Evolutionary conservation across 2,113 vertebrate genomes (phyloP).

Genomic region (Saguinus midas): DNA sequence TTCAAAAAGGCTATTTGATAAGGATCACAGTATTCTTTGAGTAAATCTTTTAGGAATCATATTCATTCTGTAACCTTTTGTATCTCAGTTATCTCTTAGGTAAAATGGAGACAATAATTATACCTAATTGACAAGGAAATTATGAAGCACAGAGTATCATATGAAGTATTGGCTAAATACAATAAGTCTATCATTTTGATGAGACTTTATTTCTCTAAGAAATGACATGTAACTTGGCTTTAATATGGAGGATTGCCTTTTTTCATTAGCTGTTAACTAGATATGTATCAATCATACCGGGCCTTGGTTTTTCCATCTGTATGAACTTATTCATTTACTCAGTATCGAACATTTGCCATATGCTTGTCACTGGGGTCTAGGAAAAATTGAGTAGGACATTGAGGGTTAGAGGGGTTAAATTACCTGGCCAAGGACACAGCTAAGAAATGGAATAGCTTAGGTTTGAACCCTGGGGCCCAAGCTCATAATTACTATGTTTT

Average conservation of each 20-base stretch:
- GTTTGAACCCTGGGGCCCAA: background rate
- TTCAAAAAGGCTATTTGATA: background rate
- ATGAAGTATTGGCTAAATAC: constrained; percentile 15
- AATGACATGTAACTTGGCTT: background rate
- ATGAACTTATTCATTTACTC: background rate
- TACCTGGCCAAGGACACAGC: background rate
- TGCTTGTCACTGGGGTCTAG: background rate
- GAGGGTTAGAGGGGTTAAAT: background rate
- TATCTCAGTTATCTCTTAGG: background rate
- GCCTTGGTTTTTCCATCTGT: background rate
- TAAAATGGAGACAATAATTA: background rate
- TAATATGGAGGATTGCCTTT: background rate
- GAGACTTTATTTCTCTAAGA: background rate
- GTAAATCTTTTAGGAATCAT: constrained; percentile 18
- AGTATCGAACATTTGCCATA: background rate
- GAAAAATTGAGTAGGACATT: background rate
- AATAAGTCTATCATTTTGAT: background rate
- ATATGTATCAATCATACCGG: background rate
- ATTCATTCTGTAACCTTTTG: background rate
- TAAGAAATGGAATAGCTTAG: background rate
- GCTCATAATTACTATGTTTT: background rate
- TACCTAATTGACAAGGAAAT: background rate
- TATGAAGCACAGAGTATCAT: background rate
- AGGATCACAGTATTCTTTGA: background rate
- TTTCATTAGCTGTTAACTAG: background rate